Conservation (phyloP, 2,797 vertebrate genomes). For the Cyclopterus lumpus region DNA sequence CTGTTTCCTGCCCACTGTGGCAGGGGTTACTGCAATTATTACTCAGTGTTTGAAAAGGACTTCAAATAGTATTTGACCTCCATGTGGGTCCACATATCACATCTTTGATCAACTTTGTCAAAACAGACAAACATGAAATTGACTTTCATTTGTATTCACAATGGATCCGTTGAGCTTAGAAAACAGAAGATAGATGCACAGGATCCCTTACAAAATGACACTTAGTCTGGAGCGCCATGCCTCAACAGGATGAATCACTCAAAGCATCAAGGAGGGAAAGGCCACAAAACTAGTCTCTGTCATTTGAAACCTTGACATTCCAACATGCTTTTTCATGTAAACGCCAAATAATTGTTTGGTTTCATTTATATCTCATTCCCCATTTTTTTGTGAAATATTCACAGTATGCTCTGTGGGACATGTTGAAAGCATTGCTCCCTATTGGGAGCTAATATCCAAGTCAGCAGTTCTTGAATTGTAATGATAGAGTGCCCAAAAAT, state of each 20-base stretch:
- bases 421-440: slow-evolving; percentile 61
- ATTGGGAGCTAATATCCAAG: slow-evolving; percentile 81
- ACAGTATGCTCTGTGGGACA: slow-evolving; percentile 62
- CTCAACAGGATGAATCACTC: slow-evolving; percentile 58
- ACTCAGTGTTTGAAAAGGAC: slow-evolving; percentile 22
- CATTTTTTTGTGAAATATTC: slow-evolving; percentile 66
- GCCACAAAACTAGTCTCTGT: slow-evolving; percentile 51
- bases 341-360: slow-evolving; percentile 73
- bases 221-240: slow-evolving; percentile 19
- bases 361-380: slow-evolving; percentile 60
- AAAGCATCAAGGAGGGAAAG: slow-evolving; percentile 40
- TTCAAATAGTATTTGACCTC: slow-evolving; percentile 50
- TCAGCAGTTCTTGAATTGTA: slow-evolving; percentile 81
- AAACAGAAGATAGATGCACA: slow-evolving; percentile 23
- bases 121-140: slow-evolving; percentile 43
- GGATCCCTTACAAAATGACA: slow-evolving; percentile 49
- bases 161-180: slow-evolving; percentile 22
- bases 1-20: slow-evolving; percentile 23
- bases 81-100: neutral
- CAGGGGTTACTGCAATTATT: slow-evolving; percentile 34
- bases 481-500: slow-evolving; percentile 82
- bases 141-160: slow-evolving; percentile 31
- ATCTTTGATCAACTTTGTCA: slow-evolving; percentile 44
- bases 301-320: slow-evolving; percentile 55
- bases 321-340: slow-evolving; percentile 48